Conservation (phyloP, 2,113 vertebrate species). For the Rhabdornis inornatus region DNA sequence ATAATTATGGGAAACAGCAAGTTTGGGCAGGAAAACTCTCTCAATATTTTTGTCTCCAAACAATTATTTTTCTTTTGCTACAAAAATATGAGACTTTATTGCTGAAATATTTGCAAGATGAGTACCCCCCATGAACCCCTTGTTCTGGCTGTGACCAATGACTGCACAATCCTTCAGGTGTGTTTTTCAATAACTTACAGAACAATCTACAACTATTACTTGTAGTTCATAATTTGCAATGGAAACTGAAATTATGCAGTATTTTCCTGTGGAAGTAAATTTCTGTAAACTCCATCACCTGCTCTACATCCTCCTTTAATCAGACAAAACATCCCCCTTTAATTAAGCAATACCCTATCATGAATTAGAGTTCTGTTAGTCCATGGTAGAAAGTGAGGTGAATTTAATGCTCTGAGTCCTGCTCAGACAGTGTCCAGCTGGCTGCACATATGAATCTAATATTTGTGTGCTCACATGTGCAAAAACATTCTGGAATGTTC, state of each 20-base stretch:
- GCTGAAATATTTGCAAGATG: neutral
- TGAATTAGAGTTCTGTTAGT: neutral
- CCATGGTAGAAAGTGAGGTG: neutral
- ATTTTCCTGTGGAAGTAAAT: neutral
- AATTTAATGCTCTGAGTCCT: neutral
- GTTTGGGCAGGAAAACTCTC: neutral
- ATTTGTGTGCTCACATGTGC: neutral
- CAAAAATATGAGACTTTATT: neutral
- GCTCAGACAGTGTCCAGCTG: neutral
- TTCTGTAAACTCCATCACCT: neutral
- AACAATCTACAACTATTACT: neutral
- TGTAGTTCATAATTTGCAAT: neutral
- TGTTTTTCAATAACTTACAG: neutral
- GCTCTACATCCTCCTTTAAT: neutral
- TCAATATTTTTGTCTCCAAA: neutral
- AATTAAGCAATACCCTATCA: neutral
- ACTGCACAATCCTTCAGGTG: neutral
- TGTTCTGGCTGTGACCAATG: neutral
- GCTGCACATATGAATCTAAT: neutral
- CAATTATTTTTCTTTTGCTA: neutral
- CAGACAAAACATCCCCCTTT: neutral
- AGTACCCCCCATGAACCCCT: neutral
- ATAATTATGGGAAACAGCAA: neutral
- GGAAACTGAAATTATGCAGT: neutral
- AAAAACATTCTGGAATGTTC: neutral